A percentile compares a stretch with the other conserved stretches of the same genome.
These are phyloP conservation scores for Poeciliopsis prolifica DNA, from an alignment of 2,113 vertebrate genomes.

Conservation along the genomic window DNA sequence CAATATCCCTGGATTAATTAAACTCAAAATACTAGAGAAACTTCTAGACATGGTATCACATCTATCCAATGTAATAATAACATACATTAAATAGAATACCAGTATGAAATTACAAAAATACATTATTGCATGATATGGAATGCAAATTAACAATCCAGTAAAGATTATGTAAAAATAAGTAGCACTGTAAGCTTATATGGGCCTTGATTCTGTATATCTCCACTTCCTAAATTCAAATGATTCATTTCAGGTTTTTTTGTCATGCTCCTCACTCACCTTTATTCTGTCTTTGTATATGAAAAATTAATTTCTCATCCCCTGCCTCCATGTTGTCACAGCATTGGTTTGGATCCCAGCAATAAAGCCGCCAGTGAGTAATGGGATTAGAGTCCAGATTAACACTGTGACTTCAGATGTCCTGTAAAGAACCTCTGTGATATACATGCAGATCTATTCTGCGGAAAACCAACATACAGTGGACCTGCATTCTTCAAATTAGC, in stretches of 20 bases:
- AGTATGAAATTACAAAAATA: not conserved
- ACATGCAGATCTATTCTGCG: not conserved
- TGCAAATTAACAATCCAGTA: not conserved
- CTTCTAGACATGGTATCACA: not conserved
- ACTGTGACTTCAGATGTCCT: slow-evolving; percentile 17
- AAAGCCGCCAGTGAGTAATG: slow-evolving; percentile 1
- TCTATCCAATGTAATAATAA: too few relatives aligned
- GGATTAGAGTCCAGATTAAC: slow-evolving; percentile 15
- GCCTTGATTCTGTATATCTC: too few relatives aligned
- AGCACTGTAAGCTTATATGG: too few relatives aligned
- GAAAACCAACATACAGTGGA: not conserved
- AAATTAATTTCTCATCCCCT: not conserved
- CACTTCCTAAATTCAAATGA: too few relatives aligned
- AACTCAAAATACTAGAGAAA: not conserved
- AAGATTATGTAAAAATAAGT: not conserved
- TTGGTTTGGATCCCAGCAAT: slow-evolving; percentile 1
- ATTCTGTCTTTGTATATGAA: not conserved
- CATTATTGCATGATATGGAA: not conserved
- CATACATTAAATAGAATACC: not conserved
- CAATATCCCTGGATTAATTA: not conserved
- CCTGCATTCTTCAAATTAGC: not conserved
- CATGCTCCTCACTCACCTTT: not conserved
- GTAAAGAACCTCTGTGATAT: slow-evolving; percentile 15
- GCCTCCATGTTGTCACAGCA: not conserved
- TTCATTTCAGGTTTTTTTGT: not conserved